Evolutionary conservation across 2,888 invertebrate species (phyloP).

Genomic region (Augiades crinisus): DNA sequence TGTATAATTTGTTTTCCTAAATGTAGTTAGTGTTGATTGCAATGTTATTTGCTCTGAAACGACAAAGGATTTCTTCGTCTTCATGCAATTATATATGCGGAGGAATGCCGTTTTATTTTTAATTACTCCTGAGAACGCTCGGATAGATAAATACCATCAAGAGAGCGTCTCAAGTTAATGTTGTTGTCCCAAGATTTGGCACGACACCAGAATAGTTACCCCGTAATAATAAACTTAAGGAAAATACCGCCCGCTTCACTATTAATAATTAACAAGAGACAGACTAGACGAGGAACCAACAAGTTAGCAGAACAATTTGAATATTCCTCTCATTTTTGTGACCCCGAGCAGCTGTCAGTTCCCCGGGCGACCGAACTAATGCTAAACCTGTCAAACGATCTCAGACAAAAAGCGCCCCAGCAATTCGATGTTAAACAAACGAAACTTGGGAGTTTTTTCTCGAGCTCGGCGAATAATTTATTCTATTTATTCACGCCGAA

Average conservation of each 20-base stretch:
- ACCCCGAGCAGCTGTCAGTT: conserved; percentile 13
- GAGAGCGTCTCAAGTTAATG: conserved; percentile 29
- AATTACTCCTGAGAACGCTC: conserved; percentile 23
- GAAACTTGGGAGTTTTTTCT: conserved; percentile 10
- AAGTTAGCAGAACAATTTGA: conserved; percentile 14
- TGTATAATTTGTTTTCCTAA: background rate
- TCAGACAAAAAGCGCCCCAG: background rate
- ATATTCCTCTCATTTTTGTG: conserved; percentile 7
- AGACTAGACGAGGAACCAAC: conserved; percentile 6
- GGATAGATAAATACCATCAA: conserved; percentile 22
- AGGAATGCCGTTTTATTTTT: conserved; percentile 16
- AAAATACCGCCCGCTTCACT: conserved; percentile 17
- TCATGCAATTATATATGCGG: conserved; percentile 16
- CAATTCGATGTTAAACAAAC: conserved; percentile 1
- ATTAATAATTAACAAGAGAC: conserved; percentile 23
- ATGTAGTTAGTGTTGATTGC: background rate
- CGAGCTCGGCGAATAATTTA: conserved; percentile 4
- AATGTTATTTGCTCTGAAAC: background rate
- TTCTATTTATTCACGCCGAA: conserved; percentile 11
- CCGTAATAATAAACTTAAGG: conserved; percentile 26
- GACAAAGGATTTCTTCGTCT: conserved; percentile 1
- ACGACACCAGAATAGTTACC: conserved; percentile 33
- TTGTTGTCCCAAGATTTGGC: conserved; percentile 36
- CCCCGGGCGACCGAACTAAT: background rate
- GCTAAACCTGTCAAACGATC: conserved; percentile 8